Percentiles rank a stretch among this genome's conserved stretches.
Evolutionary conservation across 2,113 vertebrate genomes (phyloP).

Genomic region (Monopterus albus): DNA sequence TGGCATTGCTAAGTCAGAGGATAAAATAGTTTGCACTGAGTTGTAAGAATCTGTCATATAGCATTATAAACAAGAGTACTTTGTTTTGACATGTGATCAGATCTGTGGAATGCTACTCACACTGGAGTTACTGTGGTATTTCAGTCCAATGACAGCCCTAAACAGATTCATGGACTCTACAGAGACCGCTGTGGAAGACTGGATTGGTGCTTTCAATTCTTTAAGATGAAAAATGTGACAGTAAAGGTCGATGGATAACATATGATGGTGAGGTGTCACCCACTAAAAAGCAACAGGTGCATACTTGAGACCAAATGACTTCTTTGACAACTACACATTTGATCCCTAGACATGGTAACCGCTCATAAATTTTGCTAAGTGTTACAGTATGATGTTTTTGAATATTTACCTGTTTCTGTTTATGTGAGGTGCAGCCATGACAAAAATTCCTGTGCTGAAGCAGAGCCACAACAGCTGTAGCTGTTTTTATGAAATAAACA

Average conservation of each 20-base stretch:
- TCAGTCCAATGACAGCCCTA: background rate
- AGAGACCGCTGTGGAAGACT: background rate
- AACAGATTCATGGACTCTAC: background rate
- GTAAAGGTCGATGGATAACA: background rate
- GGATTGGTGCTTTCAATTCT: background rate
- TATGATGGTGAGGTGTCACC: background rate
- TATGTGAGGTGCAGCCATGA: conserved; percentile 25
- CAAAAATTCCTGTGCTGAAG: conserved; percentile 30
- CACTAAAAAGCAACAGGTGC: too few species aligned
- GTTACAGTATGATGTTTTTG: conserved; percentile 10
- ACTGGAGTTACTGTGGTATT: too few species aligned
- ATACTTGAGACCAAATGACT: background rate
- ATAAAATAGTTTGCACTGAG: too few species aligned
- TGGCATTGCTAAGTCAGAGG: too few species aligned
- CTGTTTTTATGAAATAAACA: conserved; percentile 42
- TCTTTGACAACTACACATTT: background rate
- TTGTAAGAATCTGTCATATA: too few species aligned
- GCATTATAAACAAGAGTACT: too few species aligned
- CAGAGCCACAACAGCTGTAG: conserved; percentile 38
- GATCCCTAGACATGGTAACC: background rate
- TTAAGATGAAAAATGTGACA: background rate
- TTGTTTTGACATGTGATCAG: too few species aligned
- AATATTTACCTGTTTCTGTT: conserved; percentile 2
- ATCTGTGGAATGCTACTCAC: too few species aligned
- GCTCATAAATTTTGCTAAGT: background rate